Evolutionary conservation across 2,888 invertebrate genomes (phyloP).

Genomic region (Cryptophagus acutangulus): DNA sequence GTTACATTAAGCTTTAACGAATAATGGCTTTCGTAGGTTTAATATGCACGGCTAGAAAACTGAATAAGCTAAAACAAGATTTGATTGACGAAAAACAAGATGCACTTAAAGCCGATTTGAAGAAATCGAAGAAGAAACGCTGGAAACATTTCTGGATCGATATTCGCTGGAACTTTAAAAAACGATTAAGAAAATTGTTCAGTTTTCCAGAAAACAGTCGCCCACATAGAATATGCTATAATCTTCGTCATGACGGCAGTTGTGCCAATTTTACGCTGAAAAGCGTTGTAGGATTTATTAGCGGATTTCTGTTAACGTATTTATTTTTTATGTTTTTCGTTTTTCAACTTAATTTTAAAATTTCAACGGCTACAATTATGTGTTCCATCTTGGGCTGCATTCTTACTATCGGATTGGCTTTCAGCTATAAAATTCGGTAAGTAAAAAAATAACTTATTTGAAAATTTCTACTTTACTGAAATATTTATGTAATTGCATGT

Average conservation of each 20-base stretch:
- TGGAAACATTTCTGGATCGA: slow-evolving; percentile 50
- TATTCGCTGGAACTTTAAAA: slow-evolving; percentile 45
- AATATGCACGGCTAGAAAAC: slow-evolving; percentile 53
- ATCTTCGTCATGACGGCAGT: slow-evolving; percentile 53
- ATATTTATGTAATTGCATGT: no score
- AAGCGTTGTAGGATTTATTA: slow-evolving; percentile 60
- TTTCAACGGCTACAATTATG: slow-evolving; percentile 57
- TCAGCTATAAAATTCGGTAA: slow-evolving; percentile 54
- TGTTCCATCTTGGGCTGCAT: slow-evolving; percentile 60
- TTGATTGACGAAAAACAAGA: slow-evolving; percentile 57
- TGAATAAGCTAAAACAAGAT: slow-evolving; percentile 50
- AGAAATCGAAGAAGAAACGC: slow-evolving; percentile 47
- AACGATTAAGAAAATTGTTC: slow-evolving; percentile 39
- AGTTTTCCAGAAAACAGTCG: slow-evolving; percentile 37
- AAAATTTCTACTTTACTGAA: no score
- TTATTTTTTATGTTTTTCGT: slow-evolving; percentile 64
- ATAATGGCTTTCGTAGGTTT: slow-evolving; percentile 58
- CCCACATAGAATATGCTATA: slow-evolving; percentile 40
- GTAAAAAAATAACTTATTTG: slow-evolving; percentile 9
- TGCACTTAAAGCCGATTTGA: slow-evolving; percentile 49
- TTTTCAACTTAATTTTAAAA: slow-evolving; percentile 58
- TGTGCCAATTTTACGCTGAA: slow-evolving; percentile 59
- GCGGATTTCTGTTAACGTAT: slow-evolving; percentile 61
- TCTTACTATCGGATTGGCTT: slow-evolving; percentile 63
- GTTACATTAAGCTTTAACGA: no score